These are phyloP conservation scores for Saturnia japonica DNA, from an alignment of 2,888 invertebrate genomes.

Conservation along the genomic window DNA sequence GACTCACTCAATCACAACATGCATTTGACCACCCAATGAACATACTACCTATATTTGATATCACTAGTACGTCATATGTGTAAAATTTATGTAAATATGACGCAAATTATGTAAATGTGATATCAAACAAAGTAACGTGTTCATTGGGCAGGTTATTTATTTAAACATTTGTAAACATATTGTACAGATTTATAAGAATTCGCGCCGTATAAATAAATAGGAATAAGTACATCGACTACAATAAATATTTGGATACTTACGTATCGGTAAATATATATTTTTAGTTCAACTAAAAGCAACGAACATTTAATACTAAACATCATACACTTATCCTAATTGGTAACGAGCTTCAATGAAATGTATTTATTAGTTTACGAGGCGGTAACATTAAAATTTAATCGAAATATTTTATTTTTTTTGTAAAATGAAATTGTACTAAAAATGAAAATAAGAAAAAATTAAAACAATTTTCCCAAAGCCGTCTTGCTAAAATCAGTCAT, in stretches of 20 bases:
- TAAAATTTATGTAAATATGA: no score
- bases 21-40: no score
- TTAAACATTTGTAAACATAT: not conserved
- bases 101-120: no score
- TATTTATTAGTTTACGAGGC: not conserved
- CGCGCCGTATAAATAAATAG: slow-evolving; percentile 22
- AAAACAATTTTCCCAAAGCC: not conserved
- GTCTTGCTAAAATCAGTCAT: no score
- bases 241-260: slow-evolving; percentile 33
- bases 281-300: slow-evolving; percentile 16
- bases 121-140: no score
- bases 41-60: no score
- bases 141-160: no score
- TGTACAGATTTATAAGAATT: slow-evolving; percentile 13
- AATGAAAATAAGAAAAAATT: not conserved
- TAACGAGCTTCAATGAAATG: slow-evolving; percentile 1
- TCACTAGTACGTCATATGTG: no score
- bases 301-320: slow-evolving; percentile 6
- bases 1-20: no score
- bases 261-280: slow-evolving; percentile 23
- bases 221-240: slow-evolving; percentile 32
- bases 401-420: not conserved
- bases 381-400: not conserved
- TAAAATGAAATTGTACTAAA: no score
- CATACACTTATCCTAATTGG: slow-evolving; percentile 9